These are phyloP conservation scores for Spialia ferax DNA, from an alignment of 2,888 invertebrate genomes.

Conservation along the genomic window DNA sequence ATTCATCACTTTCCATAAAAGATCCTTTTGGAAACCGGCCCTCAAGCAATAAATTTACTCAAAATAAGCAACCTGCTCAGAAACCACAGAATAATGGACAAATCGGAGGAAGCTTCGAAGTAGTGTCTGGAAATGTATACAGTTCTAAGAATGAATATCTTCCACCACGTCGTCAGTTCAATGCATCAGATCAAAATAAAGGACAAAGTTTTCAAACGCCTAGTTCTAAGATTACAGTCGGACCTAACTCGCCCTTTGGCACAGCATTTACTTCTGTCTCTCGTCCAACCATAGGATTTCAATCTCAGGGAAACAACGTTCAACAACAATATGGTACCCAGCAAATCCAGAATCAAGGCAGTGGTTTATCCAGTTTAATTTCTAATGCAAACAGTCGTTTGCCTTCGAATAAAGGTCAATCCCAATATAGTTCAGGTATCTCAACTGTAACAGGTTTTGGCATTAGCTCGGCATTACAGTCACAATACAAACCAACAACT, in stretches of 20 bases:
- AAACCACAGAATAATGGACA: not conserved
- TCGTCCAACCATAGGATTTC: constrained; percentile 20
- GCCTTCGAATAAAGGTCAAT: constrained; percentile 13
- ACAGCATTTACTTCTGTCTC: constrained; percentile 41
- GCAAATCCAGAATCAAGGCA: not conserved
- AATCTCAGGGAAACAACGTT: not conserved
- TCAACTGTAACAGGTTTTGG: not conserved
- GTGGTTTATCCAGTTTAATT: not conserved
- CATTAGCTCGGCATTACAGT: not conserved
- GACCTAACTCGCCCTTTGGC: constrained; percentile 27
- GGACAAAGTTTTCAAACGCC: constrained; percentile 21
- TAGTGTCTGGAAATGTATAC: constrained; percentile 30
- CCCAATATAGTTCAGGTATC: not conserved
- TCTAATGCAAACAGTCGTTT: constrained; percentile 8
- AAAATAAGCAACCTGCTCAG: constrained; percentile 25
- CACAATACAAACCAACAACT: constrained; percentile 32
- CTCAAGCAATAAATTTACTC: constrained; percentile 20
- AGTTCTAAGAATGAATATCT: constrained; percentile 31
- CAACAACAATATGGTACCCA: constrained; percentile 21
- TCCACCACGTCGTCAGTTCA: constrained; percentile 17
- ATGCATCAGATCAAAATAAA: constrained; percentile 18
- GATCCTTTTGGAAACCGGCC: constrained; percentile 31
- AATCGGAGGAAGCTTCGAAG: constrained; percentile 32
- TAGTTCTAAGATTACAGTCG: not conserved
- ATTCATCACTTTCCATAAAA: constrained; percentile 32